phyloP scores from a whole-genome alignment of 2,888 invertebrate species.

The Ophion costatus region DNA sequence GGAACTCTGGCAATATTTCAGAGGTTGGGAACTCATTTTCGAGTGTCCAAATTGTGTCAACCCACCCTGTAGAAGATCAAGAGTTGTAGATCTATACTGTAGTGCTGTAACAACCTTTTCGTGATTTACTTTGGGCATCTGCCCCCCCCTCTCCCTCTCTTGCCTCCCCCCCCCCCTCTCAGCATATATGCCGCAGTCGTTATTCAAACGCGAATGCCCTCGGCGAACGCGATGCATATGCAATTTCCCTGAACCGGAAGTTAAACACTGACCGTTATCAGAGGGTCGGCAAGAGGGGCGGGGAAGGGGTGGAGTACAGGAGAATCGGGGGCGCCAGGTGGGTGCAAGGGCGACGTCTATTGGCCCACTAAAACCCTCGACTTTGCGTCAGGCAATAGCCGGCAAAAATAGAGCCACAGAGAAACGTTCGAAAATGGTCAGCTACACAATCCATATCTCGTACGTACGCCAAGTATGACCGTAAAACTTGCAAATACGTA shows the following conservation, averaged over 20 bases:
- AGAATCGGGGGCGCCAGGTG: background rate
- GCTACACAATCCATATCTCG: background rate
- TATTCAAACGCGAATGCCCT: constrained; percentile 63
- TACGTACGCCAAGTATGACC: background rate
- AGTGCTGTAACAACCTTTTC: constrained; percentile 30
- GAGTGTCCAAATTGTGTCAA: constrained; percentile 1
- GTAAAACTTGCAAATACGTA: background rate
- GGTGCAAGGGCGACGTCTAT: constrained; percentile 42
- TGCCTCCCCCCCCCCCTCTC: background rate
- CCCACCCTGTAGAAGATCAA: background rate
- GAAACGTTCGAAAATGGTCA: background rate
- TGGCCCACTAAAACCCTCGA: constrained; percentile 58
- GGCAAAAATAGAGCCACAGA: background rate
- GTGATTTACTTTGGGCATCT: constrained; percentile 35
- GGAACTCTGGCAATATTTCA: background rate
- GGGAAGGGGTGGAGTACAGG: background rate
- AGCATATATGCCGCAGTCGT: constrained; percentile 50
- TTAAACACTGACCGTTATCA: constrained; percentile 64
- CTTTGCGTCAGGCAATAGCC: constrained; percentile 1
- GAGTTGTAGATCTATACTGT: constrained; percentile 25
- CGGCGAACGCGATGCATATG: constrained; percentile 63
- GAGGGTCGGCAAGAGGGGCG: background rate
- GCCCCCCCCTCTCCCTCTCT: background rate
- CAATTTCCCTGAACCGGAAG: constrained; percentile 63
- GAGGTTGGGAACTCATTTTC: background rate